A percentile compares a stretch with the other conserved stretches of the same genome.
These are phyloP conservation scores for Lonchura striata DNA, from an alignment of 2,113 vertebrate genomes.

Conservation along the genomic window DNA sequence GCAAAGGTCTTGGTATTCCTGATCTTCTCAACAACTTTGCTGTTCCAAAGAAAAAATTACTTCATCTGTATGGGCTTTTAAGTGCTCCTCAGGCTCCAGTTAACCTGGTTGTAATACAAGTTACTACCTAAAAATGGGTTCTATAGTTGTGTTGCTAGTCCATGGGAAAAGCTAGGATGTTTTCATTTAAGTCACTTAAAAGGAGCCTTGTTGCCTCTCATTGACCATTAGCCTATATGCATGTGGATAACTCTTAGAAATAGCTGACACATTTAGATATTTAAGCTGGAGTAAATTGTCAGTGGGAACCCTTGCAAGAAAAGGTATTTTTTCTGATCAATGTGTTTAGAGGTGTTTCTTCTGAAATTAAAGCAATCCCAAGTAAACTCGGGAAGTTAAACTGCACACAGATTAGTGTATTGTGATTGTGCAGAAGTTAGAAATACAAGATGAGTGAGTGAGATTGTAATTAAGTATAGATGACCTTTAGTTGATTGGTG, in stretches of 20 bases:
- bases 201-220: not conserved
- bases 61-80: not conserved
- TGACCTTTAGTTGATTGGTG: not conserved
- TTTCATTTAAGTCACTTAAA: not conserved
- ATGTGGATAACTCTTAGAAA: not conserved
- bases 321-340: not conserved
- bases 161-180: not conserved
- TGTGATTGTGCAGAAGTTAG: not conserved
- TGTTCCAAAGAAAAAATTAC: not conserved
- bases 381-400: not conserved
- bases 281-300: not conserved
- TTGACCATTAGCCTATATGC: not conserved
- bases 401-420: not conserved
- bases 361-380: not conserved
- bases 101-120: not conserved
- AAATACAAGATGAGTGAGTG: not conserved
- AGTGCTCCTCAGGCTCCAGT: not conserved
- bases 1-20: not conserved
- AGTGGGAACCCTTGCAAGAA: not conserved
- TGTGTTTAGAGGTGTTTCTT: not conserved
- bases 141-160: not conserved
- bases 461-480: not conserved
- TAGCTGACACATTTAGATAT: not conserved
- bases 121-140: not conserved
- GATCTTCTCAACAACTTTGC: not conserved